phyloP scores from a whole-genome alignment of 2,797 vertebrate species.

The Cossypha heuglini region DNA sequence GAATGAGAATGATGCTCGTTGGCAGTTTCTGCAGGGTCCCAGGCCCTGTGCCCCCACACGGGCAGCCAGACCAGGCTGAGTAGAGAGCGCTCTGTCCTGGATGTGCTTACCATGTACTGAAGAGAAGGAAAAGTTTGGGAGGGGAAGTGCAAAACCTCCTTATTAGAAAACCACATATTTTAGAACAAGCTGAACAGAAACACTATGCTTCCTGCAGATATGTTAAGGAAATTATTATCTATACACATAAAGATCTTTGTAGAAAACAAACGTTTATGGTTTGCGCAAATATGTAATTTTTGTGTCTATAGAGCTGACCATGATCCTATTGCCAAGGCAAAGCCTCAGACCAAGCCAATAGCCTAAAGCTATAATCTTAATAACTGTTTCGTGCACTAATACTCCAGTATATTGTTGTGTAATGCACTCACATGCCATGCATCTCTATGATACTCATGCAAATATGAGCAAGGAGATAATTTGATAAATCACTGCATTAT shows the following conservation, averaged over 20 bases:
- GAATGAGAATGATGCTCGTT: not conserved
- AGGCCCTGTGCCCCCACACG: not conserved
- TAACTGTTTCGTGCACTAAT: not conserved
- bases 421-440: not conserved
- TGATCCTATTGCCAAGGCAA: not conserved
- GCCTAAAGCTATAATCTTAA: not conserved
- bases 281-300: not conserved
- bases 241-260: not conserved
- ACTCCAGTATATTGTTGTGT: not conserved
- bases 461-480: not conserved
- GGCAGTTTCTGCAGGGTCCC: not conserved
- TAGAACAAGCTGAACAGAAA: not conserved
- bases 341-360: not conserved
- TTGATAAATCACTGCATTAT: not conserved
- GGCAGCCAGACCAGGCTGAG: not conserved
- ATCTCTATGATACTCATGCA: not conserved
- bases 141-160: not conserved
- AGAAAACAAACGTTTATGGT: not conserved
- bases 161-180: not conserved
- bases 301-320: not conserved
- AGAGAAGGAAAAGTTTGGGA: not conserved
- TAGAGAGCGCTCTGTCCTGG: accelerated
- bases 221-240: not conserved
- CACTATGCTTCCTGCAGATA: not conserved
- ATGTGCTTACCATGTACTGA: not conserved